Base-by-base conservation (phyloP, 2,888 invertebrate genomes). In the Diaphora mendica region DNA sequence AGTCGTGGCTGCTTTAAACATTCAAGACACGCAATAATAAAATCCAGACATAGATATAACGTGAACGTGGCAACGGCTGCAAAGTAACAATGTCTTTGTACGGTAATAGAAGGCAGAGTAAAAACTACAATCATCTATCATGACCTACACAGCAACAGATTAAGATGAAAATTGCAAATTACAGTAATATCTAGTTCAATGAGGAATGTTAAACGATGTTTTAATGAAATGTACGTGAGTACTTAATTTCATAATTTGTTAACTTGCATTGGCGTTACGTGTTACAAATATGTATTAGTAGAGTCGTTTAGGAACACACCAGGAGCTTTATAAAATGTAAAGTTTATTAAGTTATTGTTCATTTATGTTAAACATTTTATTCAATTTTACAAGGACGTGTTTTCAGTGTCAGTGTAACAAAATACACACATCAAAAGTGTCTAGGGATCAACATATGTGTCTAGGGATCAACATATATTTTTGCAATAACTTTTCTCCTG, bases 81-180 rank as follows among this genome's bases (percentile, higher is more conserved):
- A 48, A 48, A 23, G 33, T 48, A 20, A 35, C 69, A 70, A n/a
- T 55, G 20, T 9, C 51, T 3, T n/a, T 55, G 23, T 11, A 55
- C 23, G 2, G 2, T 9, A n/a, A 9, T 55, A 66, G 59, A 74
- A 67, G 66, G 35, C 26, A 51, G 35, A n/a, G 42, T 83, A 80
- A 84, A 78, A 44, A 75, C 78, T 72, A 65, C 65, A 77, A 81
- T 83, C 66, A 78, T 68, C 35, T 66, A 69, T 72, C 65, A 69
- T 73, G 68, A 72, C 30, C 59, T 51, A 65, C 72, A 74, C 72
- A 68, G 74, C 72, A 73, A 70, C 64, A 70, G 59, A 55, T 20
- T 66, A 67, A 73, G 69, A 72, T 70, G 71, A 51, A 74, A 68
- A 75, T 76, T 70, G 77, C 69, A 78, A 81, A 79, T 84, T 79